These are phyloP conservation scores for Calliphora vicina DNA, from an alignment of 1,140 invertebrate species.

Conservation along the genomic window DNA sequence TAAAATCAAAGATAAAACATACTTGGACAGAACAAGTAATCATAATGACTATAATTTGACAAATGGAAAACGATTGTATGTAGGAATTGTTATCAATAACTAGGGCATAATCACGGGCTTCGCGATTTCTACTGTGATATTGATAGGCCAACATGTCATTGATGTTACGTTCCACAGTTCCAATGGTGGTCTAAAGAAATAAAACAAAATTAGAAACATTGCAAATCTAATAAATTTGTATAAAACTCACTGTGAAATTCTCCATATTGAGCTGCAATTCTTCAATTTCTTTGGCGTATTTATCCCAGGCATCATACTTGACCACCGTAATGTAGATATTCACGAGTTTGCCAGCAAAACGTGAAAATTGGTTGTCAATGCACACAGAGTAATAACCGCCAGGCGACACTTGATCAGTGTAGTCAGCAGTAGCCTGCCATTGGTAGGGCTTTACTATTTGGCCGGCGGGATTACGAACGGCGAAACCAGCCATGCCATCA, in stretches of 20 bases:
- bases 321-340: slow-evolving; percentile 94
- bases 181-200: slow-evolving; percentile 73
- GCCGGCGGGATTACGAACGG: slow-evolving; percentile 84
- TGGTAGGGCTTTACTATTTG: slow-evolving; percentile 88
- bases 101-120: slow-evolving; percentile 83
- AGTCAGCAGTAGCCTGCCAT: slow-evolving; percentile 86
- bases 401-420: slow-evolving; percentile 79
- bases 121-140: slow-evolving; percentile 78
- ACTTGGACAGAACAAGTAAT: slow-evolving; percentile 70
- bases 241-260: slow-evolving; percentile 83
- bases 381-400: slow-evolving; percentile 94
- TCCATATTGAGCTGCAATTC: slow-evolving; percentile 86
- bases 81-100: slow-evolving; percentile 85
- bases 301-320: slow-evolving; percentile 93
- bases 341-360: slow-evolving; percentile 90
- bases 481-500: slow-evolving; percentile 91
- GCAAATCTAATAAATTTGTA: not conserved
- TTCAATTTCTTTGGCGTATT: slow-evolving; percentile 88
- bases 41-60: slow-evolving; percentile 84
- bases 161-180: slow-evolving; percentile 82
- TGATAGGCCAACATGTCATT: slow-evolving; percentile 86
- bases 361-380: slow-evolving; percentile 93
- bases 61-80: slow-evolving; percentile 85
- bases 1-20: slow-evolving; percentile 6
- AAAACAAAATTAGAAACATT: slow-evolving; percentile 39